Evolutionary conservation across 1,140 invertebrate genomes (phyloP).

Genomic region (Drosophila aff.): DNA sequence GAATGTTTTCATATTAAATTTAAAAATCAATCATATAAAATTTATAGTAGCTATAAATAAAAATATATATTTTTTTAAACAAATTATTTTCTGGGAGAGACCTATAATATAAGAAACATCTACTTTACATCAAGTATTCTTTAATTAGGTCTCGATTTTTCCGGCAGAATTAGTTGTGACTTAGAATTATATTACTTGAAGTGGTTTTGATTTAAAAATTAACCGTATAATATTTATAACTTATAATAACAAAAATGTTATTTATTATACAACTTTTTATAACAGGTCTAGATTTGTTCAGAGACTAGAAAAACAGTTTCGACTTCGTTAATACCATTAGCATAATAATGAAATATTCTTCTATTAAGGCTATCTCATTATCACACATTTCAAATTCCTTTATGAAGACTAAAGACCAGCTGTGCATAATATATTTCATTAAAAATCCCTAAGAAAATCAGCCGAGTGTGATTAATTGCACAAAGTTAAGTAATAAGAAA

Average conservation of each 20-base stretch:
- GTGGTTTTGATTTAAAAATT: neutral
- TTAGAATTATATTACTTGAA: neutral
- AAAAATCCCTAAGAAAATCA: neutral
- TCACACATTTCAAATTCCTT: neutral
- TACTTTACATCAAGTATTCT: too few species aligned
- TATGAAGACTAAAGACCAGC: neutral
- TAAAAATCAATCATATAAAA: too few species aligned
- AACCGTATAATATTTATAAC: neutral
- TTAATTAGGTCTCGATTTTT: too few species aligned
- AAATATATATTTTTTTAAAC: too few species aligned
- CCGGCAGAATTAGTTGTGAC: too few species aligned
- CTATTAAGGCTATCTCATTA: neutral
- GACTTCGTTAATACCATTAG: neutral
- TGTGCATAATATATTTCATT: constrained; percentile 1
- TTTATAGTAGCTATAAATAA: too few species aligned
- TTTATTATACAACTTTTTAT: neutral
- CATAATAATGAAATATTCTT: neutral
- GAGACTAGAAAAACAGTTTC: neutral
- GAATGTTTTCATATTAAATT: too few species aligned
- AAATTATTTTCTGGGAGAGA: too few species aligned
- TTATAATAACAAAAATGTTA: neutral
- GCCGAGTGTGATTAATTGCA: constrained; percentile 12
- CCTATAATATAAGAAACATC: too few species aligned
- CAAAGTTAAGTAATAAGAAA: constrained; percentile 13
- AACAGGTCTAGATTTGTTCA: too few species aligned